Evolutionary conservation across 2,888 invertebrate species (phyloP).

Genomic region (Unio delphinus): DNA sequence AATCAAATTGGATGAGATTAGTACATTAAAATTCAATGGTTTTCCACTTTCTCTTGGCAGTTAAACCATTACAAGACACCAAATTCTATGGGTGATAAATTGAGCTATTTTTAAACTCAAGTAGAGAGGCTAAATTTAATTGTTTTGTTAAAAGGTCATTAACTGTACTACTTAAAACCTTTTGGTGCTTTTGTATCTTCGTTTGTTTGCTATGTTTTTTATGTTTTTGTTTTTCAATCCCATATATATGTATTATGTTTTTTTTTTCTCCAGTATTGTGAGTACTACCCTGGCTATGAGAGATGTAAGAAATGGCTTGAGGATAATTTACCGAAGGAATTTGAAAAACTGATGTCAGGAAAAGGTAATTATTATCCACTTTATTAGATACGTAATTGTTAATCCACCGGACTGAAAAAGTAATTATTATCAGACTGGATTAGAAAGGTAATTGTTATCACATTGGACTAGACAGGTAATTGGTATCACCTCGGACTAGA

Average conservation of each 20-base stretch:
- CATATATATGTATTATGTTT: background rate
- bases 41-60: too few relatives aligned
- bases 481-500: background rate
- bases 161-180: too few relatives aligned
- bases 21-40: too few relatives aligned
- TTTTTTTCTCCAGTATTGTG: slow-evolving; percentile 84
- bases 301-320: slow-evolving; percentile 98
- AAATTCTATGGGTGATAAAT: too few relatives aligned
- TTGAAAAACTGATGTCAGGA: slow-evolving; percentile 84
- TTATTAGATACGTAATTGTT: background rate
- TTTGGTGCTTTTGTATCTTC: too few relatives aligned
- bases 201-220: too few relatives aligned
- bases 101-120: too few relatives aligned
- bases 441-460: background rate
- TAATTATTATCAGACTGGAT: background rate
- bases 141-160: too few relatives aligned
- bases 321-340: slow-evolving; percentile 92
- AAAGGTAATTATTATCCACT: slow-evolving; percentile 37
- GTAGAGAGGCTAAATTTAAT: too few relatives aligned
- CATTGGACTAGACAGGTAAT: background rate
- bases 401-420: background rate
- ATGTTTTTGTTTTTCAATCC: background rate
- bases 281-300: slow-evolving; percentile 97
- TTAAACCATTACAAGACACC: too few relatives aligned
- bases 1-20: too few relatives aligned